Base-by-base conservation (phyloP, 2,113 vertebrate species). In the Etia nguti region DNA sequence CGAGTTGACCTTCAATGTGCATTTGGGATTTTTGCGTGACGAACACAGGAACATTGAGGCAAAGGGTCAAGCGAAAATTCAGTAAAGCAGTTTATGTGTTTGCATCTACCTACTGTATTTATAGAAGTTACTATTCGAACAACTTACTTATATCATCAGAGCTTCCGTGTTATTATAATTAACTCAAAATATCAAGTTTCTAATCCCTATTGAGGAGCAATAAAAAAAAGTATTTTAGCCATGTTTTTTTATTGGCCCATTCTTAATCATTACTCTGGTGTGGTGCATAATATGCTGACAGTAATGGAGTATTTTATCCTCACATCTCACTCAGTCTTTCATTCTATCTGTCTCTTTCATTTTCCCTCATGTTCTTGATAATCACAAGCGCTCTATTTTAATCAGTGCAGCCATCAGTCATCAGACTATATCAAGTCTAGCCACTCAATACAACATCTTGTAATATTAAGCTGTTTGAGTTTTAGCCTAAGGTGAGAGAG, bases 1-100 rank as follows among this genome's bases (percentile, higher is more conserved):
- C 10, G 8, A 50, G 89, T 84, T 92, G 88, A 93, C 91, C 93
- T 92, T 85, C 68, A 46, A 56, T 24, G 65, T 54, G 83, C 8
- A 11, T 75, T 70, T 83, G 73, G 34, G 4, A 0, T 22, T 68
- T 83, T 80, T 82, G 50, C 6, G 26, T 6, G 8, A 31, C 1
- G 0, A 50, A 31, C 73, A 77, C 73, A 31, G 46, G 26, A 50
- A 52, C 46, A 12, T 31, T 52, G 73, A 77, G 46, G 6, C 73
- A 77, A 50, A 57, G 56, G 24, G 62, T 84, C 31, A 46, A 80
- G 41, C 34, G 77, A 41, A 89, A 84, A 88, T 82, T 80, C 52
- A 85, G 46, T 34, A 70, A 75, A 86, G 79, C 36, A 43, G 3
- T 38, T 43, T 89, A 38, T 86, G 34, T 86, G 24, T 86, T 77